Evolutionary conservation across 2,113 vertebrate species (phyloP).

Genomic region (Sminthopsis crassicaudata): DNA sequence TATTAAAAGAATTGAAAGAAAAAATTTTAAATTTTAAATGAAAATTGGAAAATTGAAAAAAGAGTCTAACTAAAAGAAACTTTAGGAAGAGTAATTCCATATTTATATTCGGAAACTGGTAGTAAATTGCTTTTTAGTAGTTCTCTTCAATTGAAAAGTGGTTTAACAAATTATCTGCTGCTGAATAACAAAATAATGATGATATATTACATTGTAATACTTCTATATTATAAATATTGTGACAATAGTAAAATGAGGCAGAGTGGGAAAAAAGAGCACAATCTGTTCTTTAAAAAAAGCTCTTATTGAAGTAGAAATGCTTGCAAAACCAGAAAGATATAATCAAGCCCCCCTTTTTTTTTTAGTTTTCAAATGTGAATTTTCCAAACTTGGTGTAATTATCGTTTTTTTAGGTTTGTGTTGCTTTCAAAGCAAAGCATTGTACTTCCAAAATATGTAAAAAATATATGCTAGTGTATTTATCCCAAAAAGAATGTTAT

Average conservation of each 20-base stretch:
- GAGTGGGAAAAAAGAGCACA: conserved; percentile 27
- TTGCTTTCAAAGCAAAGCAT: conserved; percentile 34
- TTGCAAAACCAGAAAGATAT: neutral
- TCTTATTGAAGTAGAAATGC: conserved; percentile 43
- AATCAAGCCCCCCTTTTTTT: neutral
- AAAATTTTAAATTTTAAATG: neutral
- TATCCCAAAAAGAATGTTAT: neutral
- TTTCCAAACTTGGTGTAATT: conserved; percentile 37
- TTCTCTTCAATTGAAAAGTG: conserved; percentile 21
- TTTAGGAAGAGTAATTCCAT: neutral
- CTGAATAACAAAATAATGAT: conserved; percentile 43
- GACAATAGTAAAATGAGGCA: conserved; percentile 43
- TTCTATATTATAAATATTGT: conserved; percentile 60
- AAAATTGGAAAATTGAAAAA: neutral
- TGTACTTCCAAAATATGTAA: conserved; percentile 11
- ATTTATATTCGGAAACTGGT: neutral
- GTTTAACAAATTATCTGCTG: conserved; percentile 25
- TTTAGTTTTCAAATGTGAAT: conserved; percentile 19
- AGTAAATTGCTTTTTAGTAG: conserved; percentile 18
- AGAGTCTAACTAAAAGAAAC: neutral
- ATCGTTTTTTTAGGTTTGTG: neutral
- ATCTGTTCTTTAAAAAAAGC: conserved; percentile 35
- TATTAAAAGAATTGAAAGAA: neutral
- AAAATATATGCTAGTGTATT: neutral
- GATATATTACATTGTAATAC: conserved; percentile 5